Conservation (phyloP, 2,113 vertebrate genomes). For the Solea solea region DNA sequence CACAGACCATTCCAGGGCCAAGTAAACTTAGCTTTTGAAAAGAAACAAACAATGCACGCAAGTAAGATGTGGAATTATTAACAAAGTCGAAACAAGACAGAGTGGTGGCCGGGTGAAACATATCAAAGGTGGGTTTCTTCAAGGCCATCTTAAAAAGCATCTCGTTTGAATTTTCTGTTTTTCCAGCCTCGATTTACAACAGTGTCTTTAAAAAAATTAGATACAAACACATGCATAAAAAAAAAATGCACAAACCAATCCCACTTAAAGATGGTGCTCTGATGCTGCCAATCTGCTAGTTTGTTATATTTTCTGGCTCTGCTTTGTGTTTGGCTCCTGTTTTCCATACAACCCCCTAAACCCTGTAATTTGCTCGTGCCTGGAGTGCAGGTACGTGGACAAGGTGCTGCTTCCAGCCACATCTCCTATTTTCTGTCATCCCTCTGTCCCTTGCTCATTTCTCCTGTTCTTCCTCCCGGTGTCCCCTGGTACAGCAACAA, state of each 20-base stretch:
- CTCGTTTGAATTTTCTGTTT: slow-evolving; percentile 44
- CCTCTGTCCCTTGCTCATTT: slow-evolving; percentile 27
- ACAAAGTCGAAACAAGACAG: slow-evolving; percentile 33
- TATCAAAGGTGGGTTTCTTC: slow-evolving; percentile 32
- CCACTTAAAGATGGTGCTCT: slow-evolving; percentile 39
- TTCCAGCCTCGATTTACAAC: slow-evolving; percentile 19
- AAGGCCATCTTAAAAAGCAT: slow-evolving; percentile 45
- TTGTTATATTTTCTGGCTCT: slow-evolving; percentile 29
- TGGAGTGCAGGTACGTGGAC: slow-evolving; percentile 16
- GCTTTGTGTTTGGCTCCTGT: slow-evolving; percentile 14
- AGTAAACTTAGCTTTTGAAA: slow-evolving; percentile 33
- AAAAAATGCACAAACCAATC: slow-evolving; percentile 46
- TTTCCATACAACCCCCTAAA: slow-evolving; percentile 16
- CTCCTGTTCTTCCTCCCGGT: slow-evolving; percentile 13
- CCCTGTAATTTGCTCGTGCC: slow-evolving; percentile 17
- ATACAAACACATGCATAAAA: slow-evolving; percentile 16
- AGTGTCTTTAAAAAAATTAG: slow-evolving; percentile 31
- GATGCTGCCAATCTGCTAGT: slow-evolving; percentile 50
- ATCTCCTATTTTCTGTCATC: slow-evolving; percentile 32
- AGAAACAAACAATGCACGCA: slow-evolving; percentile 41
- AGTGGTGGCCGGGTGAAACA: slow-evolving; percentile 36
- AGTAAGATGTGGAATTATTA: slow-evolving; percentile 31
- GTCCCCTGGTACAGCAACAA: slow-evolving; percentile 48
- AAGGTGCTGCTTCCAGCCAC: slow-evolving; percentile 15
- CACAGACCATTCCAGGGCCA: slow-evolving; percentile 44